A percentile compares a stretch with the other conserved stretches of the same genome.
Conservation (phyloP, 2,888 invertebrate species). For the Drosophila diplacantha region DNA sequence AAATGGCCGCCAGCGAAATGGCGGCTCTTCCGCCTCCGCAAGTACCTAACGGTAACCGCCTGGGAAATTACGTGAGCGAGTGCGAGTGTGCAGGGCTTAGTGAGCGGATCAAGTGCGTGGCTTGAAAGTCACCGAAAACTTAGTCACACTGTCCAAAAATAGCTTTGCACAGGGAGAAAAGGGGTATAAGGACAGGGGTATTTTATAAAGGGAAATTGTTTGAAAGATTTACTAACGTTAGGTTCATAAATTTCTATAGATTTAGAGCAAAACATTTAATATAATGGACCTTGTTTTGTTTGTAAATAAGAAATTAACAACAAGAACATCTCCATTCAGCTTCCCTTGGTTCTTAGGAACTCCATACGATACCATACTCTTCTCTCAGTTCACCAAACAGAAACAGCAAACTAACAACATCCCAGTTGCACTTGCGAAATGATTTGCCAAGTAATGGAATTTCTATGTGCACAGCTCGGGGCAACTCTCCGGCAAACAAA, state of each 20-base stretch:
- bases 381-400: slow-evolving; percentile 7
- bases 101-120: slow-evolving; percentile 21
- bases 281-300: no score
- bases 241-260: no score
- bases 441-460: slow-evolving; percentile 31
- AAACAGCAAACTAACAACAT: slow-evolving; percentile 16
- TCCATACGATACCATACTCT: not conserved
- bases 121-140: slow-evolving; percentile 22
- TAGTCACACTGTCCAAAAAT: slow-evolving; percentile 13
- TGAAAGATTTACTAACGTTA: no score
- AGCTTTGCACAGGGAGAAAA: not conserved
- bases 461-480: slow-evolving; percentile 27
- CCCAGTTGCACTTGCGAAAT: slow-evolving; percentile 18
- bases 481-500: slow-evolving; percentile 5
- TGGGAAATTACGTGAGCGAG: slow-evolving; percentile 55
- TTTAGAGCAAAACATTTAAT: not conserved
- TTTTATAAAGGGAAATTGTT: no score
- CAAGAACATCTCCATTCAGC: no score
- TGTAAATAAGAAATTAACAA: no score
- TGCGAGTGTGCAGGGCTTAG: not conserved
- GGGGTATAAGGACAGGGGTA: not conserved
- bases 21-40: slow-evolving; percentile 21
- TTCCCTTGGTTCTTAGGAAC: no score
- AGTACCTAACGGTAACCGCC: slow-evolving; percentile 45
- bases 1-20: slow-evolving; percentile 62